These are phyloP conservation scores for Zapornia atra DNA, from an alignment of 2,113 vertebrate species.

Conservation along the genomic window DNA sequence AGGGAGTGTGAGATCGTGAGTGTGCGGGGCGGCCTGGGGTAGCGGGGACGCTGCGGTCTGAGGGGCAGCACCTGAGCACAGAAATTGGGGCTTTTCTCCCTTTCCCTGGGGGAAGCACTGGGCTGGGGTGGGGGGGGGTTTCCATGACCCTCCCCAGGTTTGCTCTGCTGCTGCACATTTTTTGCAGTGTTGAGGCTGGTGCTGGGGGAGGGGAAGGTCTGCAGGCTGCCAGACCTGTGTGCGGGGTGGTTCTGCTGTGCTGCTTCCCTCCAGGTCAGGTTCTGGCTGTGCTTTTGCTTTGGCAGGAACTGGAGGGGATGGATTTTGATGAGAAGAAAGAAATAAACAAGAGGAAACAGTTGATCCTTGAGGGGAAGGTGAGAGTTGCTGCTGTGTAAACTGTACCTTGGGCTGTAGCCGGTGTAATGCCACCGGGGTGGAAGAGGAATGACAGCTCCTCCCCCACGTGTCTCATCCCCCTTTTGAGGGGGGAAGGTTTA, in stretches of 20 bases:
- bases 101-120: neutral
- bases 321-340: conserved; percentile 96
- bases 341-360: conserved; percentile 93
- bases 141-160: neutral
- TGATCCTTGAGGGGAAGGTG: conserved; percentile 95
- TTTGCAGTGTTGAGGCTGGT: neutral
- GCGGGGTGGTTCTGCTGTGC: neutral
- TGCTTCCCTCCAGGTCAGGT: neutral
- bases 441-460: neutral
- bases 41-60: too few species aligned
- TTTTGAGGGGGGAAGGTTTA: neutral
- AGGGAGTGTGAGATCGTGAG: conserved; percentile 85
- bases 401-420: neutral
- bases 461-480: neutral
- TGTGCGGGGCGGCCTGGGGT: neutral
- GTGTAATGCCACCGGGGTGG: accelerated
- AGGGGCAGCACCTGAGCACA: too few species aligned
- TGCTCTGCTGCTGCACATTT: accelerated
- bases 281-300: neutral
- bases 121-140: neutral
- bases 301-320: conserved; percentile 87
- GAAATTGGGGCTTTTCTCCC: neutral
- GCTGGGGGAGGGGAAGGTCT: neutral
- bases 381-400: neutral
- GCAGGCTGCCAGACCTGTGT: neutral